Evolutionary conservation across 2,113 vertebrate species (phyloP), one percentile per base, ranked within the genome.

Genomic region (Recurvirostra avosetta): DNA sequence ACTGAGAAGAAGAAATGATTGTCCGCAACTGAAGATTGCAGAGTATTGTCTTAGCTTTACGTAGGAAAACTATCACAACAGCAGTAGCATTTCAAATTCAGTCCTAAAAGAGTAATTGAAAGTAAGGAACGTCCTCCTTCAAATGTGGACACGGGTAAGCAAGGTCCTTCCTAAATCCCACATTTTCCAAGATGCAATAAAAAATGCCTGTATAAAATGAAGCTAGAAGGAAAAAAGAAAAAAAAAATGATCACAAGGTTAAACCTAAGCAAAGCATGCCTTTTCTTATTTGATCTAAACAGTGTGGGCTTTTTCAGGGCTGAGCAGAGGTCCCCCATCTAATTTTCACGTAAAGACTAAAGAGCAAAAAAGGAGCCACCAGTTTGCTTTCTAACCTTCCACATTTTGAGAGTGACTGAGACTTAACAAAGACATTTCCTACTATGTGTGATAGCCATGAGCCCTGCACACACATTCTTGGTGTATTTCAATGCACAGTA

Each of bases 401-500:
- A 55, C 1, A 29, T 78, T 77, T 68, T 71, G 38, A 67, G 15
- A 89, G 23, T 15, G 16, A 90, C 36, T 89, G 73, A 78, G 70
- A 29, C 19, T 43, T 74, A 78, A 45, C 50, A 86, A 68, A 16
- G 29, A 68, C 13, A 30, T 85, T 86, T 83, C 78, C 53, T 84
- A 23, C 15, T 43, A 43, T 41, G 71, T 88, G 30, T 56, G 76
- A 32, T 73, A 71, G 11, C 52, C 36, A 15, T 49, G 36, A 83
- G n/a, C 41, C 26, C 38, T 91, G 43, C 52, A 59, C 50, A 58
- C 25, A 71, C 61, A 34, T 80, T 88, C 61, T 80, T 65, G 6
- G n/a, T 63, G 52, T 77, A n/a, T 81, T 96, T 83, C 71, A 18
- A n/a, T 34, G 76, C 91, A 81, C 89, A 81, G 80, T 58, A 67